phyloP scores from a whole-genome alignment of 2,797 vertebrate species.

The Pangasius djambal region DNA sequence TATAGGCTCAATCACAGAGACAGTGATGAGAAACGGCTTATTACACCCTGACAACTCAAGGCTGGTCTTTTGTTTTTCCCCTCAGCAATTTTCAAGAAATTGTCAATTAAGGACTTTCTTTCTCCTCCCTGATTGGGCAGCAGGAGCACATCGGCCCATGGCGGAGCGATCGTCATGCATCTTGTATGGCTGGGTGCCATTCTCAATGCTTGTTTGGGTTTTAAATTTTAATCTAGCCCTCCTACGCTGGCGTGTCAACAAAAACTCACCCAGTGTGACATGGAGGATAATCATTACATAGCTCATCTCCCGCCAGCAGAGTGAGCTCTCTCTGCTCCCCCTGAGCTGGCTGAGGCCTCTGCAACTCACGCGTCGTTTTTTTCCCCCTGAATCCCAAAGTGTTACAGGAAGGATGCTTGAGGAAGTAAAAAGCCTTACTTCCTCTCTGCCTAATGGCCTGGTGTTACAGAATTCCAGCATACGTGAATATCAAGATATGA shows the following conservation, averaged over 20 bases:
- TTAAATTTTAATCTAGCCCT: slow-evolving; percentile 65
- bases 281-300: slow-evolving; percentile 54
- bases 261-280: slow-evolving; percentile 47
- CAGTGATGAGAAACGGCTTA: slow-evolving; percentile 91
- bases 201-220: slow-evolving; percentile 57
- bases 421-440: not conserved
- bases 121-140: slow-evolving; percentile 73
- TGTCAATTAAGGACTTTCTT: slow-evolving; percentile 93
- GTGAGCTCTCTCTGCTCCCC: slow-evolving; percentile 16
- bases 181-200: slow-evolving; percentile 57
- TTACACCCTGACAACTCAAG: slow-evolving; percentile 86
- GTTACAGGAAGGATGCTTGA: not conserved
- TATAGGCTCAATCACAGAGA: slow-evolving; percentile 89
- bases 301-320: slow-evolving; percentile 55
- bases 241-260: slow-evolving; percentile 47
- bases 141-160: slow-evolving; percentile 82
- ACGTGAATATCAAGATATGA: slow-evolving; percentile 25
- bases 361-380: not conserved
- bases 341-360: slow-evolving; percentile 22
- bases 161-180: slow-evolving; percentile 51
- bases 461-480: not conserved
- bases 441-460: not conserved
- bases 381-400: not conserved
- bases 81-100: slow-evolving; percentile 92
- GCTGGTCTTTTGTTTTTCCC: slow-evolving; percentile 76